Evolutionary conservation across 1,140 invertebrate genomes (phyloP), one percentile per base, ranked within the genome.

Genomic region (Leguminivora glycinivorella): DNA sequence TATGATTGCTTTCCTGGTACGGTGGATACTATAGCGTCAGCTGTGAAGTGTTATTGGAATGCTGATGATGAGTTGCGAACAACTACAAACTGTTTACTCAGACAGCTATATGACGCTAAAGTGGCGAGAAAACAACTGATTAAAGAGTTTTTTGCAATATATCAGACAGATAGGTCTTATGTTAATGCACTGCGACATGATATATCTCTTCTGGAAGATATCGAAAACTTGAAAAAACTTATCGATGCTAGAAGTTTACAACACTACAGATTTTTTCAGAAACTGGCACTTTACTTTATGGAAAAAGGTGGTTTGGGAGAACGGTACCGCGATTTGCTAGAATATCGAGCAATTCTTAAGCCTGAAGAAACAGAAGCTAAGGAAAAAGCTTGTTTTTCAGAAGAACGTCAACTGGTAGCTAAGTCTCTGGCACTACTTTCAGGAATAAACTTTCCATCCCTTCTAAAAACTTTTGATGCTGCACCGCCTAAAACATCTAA

Each of bases 201-300:
- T 34, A 17, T 60, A 3, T 17, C 17, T 1, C 60, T 73, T 25
- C 52, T 76, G 1, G 47, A 52, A 4, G 40, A 71, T 19, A 17
- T 47, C 0, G n/a, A 74, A 4, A 34, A 68, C 3, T 58, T 76
- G n/a, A 38, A 60, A 17, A 31, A 73, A 22, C 10, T 29, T 31
- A n/a, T 76, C 17, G 76, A 47, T 47, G 73, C 26, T 26, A 75
- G 67, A 1, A 43, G 26, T 40, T 56, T 70, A 12, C 72, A 75
- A 25, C 75, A 29, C 38, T 77, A 86, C 26, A 69, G 69, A 14
- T 88, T 86, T 69, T 40, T 86, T 6, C 74, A 72, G n/a, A 75
- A 74, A 26, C 47, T 88, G 7, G 67, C 31, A 14, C 9, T 86
- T 25, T 88, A 84, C 66, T 88, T 86, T 66, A 70, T 71, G 17